Base-by-base conservation (phyloP, 1,140 invertebrate genomes). In the Pomacea maculata region DNA sequence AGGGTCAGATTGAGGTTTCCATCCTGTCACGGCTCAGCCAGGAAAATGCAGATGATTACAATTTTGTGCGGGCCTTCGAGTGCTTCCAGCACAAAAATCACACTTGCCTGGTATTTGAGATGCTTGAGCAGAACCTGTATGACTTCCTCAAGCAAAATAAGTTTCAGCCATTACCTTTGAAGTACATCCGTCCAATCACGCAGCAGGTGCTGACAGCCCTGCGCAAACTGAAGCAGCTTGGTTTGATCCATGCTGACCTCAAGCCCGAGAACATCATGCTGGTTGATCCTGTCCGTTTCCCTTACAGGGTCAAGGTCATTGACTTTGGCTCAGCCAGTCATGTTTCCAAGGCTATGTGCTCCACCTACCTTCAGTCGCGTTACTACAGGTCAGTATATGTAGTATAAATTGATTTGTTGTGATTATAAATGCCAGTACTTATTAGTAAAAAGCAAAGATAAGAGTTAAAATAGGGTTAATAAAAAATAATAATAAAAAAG, bases 191-290 rank as follows among this genome's bases (percentile, higher is more conserved):
- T 90, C 99, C 98, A 67, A 99, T 99, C 88, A 94, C 99, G 85
- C 98, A 99, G 92, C 99, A 99, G 94, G 98, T 99, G 77, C 93
- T 99, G 85, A 99, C 98, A 21, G 98, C 99, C 84, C 94, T 99
- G 89, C 94, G 99, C 65, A 99, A 99, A 93, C 93, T 99, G 11
- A 99, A 99, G 94, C 97, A 99, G 95, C 93, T 99, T 87, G 98
- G 98, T 81, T 93, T 99, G 86, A 99, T 99, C 90, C 99, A 99
- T 93, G 99, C 98, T 77, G 99, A 99, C 92, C 93, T 99, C 83
- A 99, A 99, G 92, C 99, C 99, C 15, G 99, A 99, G 92, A 99
- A 99, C 92, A 99, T 99, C 87, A 99, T 99, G 98, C 92, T 99
- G 87, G 97, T 99, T 77, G 98, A 99, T 93, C 99, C 98, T 57